phyloP scores from a whole-genome alignment of 1,140 invertebrate species.

The Heliothis virescens region DNA sequence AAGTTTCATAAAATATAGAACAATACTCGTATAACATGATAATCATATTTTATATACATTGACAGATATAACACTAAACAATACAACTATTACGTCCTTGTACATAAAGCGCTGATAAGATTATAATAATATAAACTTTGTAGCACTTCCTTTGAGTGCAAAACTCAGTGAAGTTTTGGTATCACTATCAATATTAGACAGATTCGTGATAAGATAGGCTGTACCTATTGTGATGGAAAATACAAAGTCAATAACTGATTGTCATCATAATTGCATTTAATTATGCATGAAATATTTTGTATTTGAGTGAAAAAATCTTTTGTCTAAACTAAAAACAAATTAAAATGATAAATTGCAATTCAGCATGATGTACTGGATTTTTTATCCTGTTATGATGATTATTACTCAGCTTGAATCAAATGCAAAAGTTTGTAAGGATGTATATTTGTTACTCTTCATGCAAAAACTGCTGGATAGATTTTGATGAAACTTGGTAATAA shows the following conservation, averaged over 20 bases:
- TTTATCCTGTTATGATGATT: too few species aligned
- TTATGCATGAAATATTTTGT: not conserved
- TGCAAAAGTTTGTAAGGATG: too few species aligned
- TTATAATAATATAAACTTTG: not conserved
- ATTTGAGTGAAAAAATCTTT: too few species aligned
- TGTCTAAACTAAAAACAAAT: too few species aligned
- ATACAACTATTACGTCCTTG: not conserved
- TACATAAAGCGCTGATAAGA: slow-evolving; percentile 37
- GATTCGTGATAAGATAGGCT: slow-evolving; percentile 25
- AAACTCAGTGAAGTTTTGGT: not conserved
- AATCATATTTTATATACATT: not conserved
- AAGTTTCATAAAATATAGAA: too few species aligned
- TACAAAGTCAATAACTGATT: slow-evolving; percentile 45
- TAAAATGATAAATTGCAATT: too few species aligned
- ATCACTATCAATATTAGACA: slow-evolving; percentile 20
- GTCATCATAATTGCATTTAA: not conserved
- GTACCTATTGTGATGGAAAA: slow-evolving; percentile 18
- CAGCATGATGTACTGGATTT: too few species aligned
- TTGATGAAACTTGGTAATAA: too few species aligned
- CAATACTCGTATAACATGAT: too few species aligned
- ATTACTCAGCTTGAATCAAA: too few species aligned
- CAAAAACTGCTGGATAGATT: too few species aligned
- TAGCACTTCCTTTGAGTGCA: not conserved
- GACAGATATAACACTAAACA: not conserved
- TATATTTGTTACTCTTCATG: too few species aligned